Conservation (phyloP, 2,888 invertebrate species). For the Ophion obscuratus region DNA sequence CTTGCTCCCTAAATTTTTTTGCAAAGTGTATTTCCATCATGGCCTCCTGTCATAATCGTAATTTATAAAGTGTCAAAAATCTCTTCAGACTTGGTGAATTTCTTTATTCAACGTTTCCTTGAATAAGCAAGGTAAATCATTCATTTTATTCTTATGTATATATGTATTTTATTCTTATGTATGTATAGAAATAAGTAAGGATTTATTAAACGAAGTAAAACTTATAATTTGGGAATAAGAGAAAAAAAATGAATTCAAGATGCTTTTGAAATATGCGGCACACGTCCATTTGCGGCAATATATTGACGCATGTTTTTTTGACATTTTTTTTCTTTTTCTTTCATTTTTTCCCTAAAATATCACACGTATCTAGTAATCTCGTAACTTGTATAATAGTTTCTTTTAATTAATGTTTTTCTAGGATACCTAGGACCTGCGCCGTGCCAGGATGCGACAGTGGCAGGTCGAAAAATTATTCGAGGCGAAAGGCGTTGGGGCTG, state of each 20-base stretch:
- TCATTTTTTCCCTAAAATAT: background rate
- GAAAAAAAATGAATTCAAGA: background rate
- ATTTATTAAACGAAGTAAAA: background rate
- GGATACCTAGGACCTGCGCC: background rate
- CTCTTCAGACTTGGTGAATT: too few relatives aligned
- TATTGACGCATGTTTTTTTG: background rate
- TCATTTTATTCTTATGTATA: too few relatives aligned
- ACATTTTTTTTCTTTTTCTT: background rate
- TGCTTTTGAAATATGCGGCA: too few relatives aligned
- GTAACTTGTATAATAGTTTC: background rate
- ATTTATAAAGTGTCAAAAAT: too few relatives aligned
- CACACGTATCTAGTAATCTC: background rate
- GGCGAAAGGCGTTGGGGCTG: background rate
- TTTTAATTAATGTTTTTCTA: background rate
- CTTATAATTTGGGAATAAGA: background rate
- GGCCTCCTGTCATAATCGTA: too few relatives aligned
- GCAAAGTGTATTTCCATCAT: too few relatives aligned
- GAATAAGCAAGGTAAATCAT: too few relatives aligned
- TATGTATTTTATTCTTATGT: too few relatives aligned
- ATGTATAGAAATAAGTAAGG: background rate
- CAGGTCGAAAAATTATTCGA: background rate
- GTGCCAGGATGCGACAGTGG: conserved; percentile 10
- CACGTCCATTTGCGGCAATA: background rate
- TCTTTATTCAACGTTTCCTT: too few relatives aligned
- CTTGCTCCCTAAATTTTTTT: too few relatives aligned